Evolutionary conservation across 2,888 invertebrate species (phyloP).

Genomic region (Drosophila merina): DNA sequence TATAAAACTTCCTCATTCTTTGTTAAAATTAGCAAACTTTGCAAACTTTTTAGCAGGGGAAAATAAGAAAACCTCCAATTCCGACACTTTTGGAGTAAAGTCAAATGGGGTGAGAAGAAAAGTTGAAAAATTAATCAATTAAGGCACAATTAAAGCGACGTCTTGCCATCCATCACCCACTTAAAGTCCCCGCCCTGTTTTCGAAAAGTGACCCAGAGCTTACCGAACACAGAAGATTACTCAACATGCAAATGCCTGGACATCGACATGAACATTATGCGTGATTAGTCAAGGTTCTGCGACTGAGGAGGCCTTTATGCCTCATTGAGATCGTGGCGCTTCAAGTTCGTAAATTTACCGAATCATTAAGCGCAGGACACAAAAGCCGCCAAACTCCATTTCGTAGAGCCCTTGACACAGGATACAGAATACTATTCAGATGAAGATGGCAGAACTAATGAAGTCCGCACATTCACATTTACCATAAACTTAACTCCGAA

Average conservation of each 20-base stretch:
- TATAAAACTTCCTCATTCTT: background rate
- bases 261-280: constrained; percentile 46
- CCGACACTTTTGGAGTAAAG: background rate
- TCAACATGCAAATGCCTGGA: constrained; percentile 48
- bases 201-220: background rate
- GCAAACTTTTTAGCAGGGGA: background rate
- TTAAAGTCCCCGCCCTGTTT: background rate
- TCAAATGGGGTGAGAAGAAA: background rate
- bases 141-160: constrained; percentile 62
- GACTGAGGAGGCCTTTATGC: constrained; percentile 40
- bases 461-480: constrained; percentile 29
- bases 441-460: constrained; percentile 56
- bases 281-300: constrained; percentile 65
- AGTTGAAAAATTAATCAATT: constrained; percentile 55
- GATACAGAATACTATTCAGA: constrained; percentile 9
- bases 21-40: background rate
- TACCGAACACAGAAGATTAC: constrained; percentile 56
- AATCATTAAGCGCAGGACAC: constrained; percentile 66
- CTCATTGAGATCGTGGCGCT: constrained; percentile 59
- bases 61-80: background rate
- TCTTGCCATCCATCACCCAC: constrained; percentile 19
- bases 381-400: constrained; percentile 21
- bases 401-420: constrained; percentile 13
- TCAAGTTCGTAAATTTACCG: constrained; percentile 68
- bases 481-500: no score